These are phyloP conservation scores for Standfussiana lucernea DNA, from an alignment of 2,888 invertebrate species.

Conservation along the genomic window DNA sequence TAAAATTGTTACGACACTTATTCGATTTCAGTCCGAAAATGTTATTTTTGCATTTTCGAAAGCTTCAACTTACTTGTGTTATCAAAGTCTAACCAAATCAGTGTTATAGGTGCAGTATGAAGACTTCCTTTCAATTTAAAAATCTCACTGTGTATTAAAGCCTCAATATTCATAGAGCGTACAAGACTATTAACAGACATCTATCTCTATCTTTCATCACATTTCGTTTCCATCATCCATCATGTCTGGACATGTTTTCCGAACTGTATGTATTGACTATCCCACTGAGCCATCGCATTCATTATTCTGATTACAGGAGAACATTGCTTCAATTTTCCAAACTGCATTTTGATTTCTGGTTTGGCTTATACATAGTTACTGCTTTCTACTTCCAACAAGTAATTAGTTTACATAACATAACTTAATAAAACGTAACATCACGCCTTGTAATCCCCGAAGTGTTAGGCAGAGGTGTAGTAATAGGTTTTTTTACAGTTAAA, in stretches of 20 bases:
- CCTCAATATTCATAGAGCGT: constrained; percentile 24
- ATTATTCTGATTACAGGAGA: constrained; percentile 82
- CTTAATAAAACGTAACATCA: too few relatives aligned
- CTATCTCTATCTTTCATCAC: constrained; percentile 85
- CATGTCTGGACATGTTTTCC: constrained; percentile 88
- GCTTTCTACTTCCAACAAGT: constrained; percentile 5
- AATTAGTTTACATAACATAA: too few relatives aligned
- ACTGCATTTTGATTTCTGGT: constrained; percentile 33
- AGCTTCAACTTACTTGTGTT: neutral
- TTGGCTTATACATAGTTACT: neutral
- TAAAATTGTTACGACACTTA: neutral
- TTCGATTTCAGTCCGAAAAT: neutral
- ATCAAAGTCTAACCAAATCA: neutral
- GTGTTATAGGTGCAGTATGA: neutral
- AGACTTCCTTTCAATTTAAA: neutral
- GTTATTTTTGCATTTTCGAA: neutral
- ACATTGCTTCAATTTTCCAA: constrained; percentile 31
- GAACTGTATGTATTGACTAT: constrained; percentile 87
- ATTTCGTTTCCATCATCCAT: constrained; percentile 86
- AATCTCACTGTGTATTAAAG: constrained; percentile 11
- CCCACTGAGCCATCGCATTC: constrained; percentile 84
- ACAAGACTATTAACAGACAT: constrained; percentile 75
- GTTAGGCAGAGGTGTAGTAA: too few relatives aligned
- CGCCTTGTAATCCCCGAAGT: too few relatives aligned
- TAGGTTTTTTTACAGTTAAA: neutral